These are phyloP conservation scores for Apamea monoglypha DNA, from an alignment of 2,888 invertebrate genomes.

Conservation along the genomic window DNA sequence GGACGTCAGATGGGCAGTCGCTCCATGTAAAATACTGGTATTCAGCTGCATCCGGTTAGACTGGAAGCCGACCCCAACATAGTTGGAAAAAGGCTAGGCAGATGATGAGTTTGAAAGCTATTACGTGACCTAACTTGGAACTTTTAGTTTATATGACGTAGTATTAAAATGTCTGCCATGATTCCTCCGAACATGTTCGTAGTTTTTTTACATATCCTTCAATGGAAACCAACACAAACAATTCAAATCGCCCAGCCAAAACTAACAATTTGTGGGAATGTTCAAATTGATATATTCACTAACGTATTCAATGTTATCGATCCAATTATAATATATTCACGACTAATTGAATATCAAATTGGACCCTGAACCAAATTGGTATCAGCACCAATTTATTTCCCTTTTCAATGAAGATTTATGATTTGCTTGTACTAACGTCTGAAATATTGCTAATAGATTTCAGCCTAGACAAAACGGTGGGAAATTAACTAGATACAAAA, in stretches of 20 bases:
- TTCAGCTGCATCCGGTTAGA: no score
- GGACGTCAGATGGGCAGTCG: no score
- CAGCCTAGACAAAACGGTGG: conserved; percentile 36
- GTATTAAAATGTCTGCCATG: neutral
- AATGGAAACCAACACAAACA: conserved; percentile 38
- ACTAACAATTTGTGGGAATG: conserved; percentile 41
- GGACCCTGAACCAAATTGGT: conserved; percentile 48
- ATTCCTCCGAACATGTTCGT: neutral
- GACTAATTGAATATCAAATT: conserved; percentile 67
- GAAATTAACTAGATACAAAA: conserved; percentile 25
- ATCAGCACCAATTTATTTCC: conserved; percentile 56
- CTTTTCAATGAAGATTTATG: conserved; percentile 56
- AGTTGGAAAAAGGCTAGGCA: no score
- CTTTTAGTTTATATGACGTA: neutral
- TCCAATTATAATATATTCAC: conserved; percentile 62
- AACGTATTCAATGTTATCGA: conserved; percentile 54
- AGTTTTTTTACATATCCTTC: conserved; percentile 3
- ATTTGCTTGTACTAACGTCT: conserved; percentile 50
- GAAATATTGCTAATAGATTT: conserved; percentile 53
- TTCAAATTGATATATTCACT: conserved; percentile 58
- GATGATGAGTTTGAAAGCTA: no score
- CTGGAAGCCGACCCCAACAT: no score
- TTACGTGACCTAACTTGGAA: neutral
- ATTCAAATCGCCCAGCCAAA: conserved; percentile 41
- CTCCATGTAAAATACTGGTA: no score